Evolutionary conservation across 2,888 invertebrate genomes (phyloP).

Genomic region (Lycaena phlaeas): DNA sequence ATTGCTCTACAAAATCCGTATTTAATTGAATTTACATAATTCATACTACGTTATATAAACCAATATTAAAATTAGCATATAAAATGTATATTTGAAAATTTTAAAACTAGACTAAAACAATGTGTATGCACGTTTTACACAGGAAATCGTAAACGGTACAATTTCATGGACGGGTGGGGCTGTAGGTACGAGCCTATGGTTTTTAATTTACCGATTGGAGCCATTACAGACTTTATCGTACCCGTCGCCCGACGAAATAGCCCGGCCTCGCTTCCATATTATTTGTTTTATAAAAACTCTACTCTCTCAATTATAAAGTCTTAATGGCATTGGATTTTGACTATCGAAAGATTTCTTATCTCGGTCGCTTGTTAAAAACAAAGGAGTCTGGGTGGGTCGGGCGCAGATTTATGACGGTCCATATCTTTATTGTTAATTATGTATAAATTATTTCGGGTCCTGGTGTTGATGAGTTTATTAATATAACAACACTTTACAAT

Average conservation of each 20-base stretch:
- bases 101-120: no score
- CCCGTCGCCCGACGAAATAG: slow-evolving; percentile 37
- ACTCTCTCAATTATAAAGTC: not conserved
- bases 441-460: slow-evolving; percentile 10
- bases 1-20: no score
- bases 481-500: slow-evolving; percentile 4
- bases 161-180: slow-evolving; percentile 8
- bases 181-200: not conserved
- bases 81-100: not conserved
- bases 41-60: no score
- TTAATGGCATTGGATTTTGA: slow-evolving; percentile 13
- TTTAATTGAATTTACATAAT: no score
- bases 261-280: not conserved
- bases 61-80: no score
- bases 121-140: slow-evolving; percentile 4
- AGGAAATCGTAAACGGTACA: slow-evolving; percentile 5
- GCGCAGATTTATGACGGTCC: slow-evolving; percentile 20
- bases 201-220: slow-evolving; percentile 57
- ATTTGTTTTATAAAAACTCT: not conserved
- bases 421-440: slow-evolving; percentile 18
- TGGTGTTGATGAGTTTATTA: not conserved
- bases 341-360: slow-evolving; percentile 30
- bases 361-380: slow-evolving; percentile 37
- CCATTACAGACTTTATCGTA: slow-evolving; percentile 47
- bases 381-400: slow-evolving; percentile 31